Conservation (phyloP, 2,113 vertebrate species). For the Mungos mungo region DNA sequence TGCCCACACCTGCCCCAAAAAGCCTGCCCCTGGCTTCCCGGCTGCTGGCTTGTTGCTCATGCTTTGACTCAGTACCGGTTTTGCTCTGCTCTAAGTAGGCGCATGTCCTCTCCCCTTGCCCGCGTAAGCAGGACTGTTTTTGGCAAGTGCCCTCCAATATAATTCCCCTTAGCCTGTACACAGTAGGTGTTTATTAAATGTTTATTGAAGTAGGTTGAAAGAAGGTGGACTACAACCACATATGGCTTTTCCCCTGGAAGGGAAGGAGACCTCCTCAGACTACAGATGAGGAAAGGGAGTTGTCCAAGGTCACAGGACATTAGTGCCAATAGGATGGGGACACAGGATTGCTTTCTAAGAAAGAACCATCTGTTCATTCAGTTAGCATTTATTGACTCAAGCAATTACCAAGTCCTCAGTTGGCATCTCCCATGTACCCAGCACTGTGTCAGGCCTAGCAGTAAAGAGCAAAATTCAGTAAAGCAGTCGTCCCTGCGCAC, state of each 20-base stretch:
- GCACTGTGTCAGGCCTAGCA: background rate
- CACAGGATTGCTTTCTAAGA: background rate
- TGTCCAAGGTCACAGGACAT: background rate
- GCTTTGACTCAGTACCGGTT: background rate
- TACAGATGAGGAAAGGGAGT: background rate
- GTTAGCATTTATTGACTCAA: background rate
- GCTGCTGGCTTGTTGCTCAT: background rate
- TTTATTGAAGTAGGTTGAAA: background rate
- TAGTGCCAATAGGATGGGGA: background rate
- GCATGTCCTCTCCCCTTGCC: rapidly evolving
- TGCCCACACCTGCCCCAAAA: background rate
- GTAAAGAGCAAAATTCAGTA: background rate
- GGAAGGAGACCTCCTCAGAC: background rate
- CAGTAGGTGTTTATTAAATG: background rate
- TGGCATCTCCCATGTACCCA: background rate
- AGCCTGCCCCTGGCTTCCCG: background rate
- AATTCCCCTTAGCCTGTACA: background rate
- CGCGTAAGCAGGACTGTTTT: background rate
- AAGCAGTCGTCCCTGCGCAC: background rate
- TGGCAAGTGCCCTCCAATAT: background rate
- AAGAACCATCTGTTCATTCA: background rate
- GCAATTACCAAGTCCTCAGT: background rate
- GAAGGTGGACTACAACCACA: background rate
- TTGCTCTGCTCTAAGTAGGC: background rate
- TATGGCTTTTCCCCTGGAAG: background rate